phyloP scores from a whole-genome alignment of 2,797 vertebrate genomes.

The Moxostoma hubbsi region DNA sequence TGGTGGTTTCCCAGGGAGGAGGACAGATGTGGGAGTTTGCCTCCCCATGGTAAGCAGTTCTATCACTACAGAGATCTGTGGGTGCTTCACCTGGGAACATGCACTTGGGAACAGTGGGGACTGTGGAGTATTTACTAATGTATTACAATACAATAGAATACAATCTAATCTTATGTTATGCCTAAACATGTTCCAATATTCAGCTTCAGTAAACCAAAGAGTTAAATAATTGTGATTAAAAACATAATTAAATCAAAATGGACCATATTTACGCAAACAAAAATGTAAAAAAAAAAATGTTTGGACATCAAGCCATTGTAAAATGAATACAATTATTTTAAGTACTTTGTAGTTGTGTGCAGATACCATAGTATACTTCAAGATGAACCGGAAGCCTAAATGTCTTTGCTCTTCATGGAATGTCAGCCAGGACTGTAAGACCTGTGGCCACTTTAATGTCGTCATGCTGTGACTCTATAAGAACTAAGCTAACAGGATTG shows the following conservation, averaged over 20 bases:
- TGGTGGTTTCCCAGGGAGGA: constrained; percentile 87
- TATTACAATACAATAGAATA: neutral
- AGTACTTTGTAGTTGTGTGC: no score
- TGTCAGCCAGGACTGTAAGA: neutral
- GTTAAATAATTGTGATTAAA: neutral
- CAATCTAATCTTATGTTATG: neutral
- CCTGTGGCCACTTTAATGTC: neutral
- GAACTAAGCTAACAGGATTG: constrained; percentile 9
- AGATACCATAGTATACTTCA: neutral
- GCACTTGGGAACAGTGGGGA: constrained; percentile 86
- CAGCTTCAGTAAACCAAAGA: neutral
- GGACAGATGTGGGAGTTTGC: constrained; percentile 98
- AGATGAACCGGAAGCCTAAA: neutral
- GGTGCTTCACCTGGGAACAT: constrained; percentile 90
- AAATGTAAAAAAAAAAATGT: neutral
- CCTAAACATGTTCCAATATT: neutral
- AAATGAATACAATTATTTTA: no score
- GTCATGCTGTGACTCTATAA: neutral
- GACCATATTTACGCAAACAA: neutral
- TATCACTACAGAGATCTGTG: constrained; percentile 98
- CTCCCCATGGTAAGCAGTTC: constrained; percentile 93
- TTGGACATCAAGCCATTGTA: neutral
- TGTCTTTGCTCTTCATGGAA: constrained; percentile 8
- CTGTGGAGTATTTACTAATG: neutral
- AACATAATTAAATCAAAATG: neutral